Conservation (phyloP, 1,140 invertebrate species). For the Drosophila sp. region DNA sequence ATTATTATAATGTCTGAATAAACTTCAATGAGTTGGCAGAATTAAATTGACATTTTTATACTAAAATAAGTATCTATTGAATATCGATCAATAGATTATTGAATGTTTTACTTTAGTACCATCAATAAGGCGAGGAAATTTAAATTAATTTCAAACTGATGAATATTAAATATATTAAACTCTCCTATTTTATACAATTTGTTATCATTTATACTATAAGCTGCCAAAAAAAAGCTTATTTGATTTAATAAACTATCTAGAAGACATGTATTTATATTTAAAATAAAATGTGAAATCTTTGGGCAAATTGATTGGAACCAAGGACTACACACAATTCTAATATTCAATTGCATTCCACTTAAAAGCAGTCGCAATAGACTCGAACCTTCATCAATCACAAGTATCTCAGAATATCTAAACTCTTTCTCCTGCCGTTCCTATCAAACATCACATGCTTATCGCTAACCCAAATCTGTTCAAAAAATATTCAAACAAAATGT, state of each 20-base stretch:
- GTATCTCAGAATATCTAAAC: constrained; percentile 39
- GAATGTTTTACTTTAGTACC: too few species aligned
- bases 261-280: neutral
- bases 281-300: neutral
- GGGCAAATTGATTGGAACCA: constrained; percentile 15
- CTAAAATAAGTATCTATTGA: too few species aligned
- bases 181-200: too few species aligned
- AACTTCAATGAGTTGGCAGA: too few species aligned
- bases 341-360: constrained; percentile 18
- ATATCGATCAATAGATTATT: too few species aligned
- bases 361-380: constrained; percentile 15
- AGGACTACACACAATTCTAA: constrained; percentile 8
- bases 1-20: too few species aligned
- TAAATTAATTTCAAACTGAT: too few species aligned
- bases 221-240: neutral
- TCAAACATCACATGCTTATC: constrained; percentile 15
- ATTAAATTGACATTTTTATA: too few species aligned
- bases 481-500: constrained; percentile 51
- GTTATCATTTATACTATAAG: too few species aligned
- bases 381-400: constrained; percentile 61
- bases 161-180: too few species aligned
- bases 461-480: constrained; percentile 57
- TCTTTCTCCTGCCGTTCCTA: neutral
- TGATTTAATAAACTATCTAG: neutral
- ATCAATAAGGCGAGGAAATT: too few species aligned